Percentiles rank a stretch among this genome's conserved stretches.
Conservation (phyloP, 2,113 vertebrate species). For the Rhinopithecus roxellana region DNA sequence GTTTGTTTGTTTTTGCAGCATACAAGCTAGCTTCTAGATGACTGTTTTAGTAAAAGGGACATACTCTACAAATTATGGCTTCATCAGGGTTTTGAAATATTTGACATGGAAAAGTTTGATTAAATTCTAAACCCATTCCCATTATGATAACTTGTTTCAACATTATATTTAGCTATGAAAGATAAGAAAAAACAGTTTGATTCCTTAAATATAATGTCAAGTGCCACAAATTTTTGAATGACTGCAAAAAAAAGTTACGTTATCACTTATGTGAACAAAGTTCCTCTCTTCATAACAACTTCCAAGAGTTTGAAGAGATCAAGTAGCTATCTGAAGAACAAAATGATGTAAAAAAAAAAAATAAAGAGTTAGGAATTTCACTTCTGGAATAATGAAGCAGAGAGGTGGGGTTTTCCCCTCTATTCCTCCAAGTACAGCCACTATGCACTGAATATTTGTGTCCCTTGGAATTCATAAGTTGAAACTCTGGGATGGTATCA, state of each 20-base stretch:
- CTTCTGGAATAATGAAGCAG: neutral
- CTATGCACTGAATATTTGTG: neutral
- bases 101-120: neutral
- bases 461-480: neutral
- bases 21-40: neutral
- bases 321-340: neutral
- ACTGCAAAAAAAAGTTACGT: neutral
- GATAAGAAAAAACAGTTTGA: neutral
- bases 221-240: neutral
- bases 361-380: neutral
- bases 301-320: neutral
- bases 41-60: neutral
- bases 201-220: constrained; percentile 3
- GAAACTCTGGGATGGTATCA: neutral
- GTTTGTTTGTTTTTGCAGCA: neutral
- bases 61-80: neutral
- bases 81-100: constrained; percentile 1
- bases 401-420: neutral
- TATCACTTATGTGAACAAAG: neutral
- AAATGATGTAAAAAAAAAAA: neutral
- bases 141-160: constrained; percentile 35
- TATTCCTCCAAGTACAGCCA: neutral
- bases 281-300: neutral
- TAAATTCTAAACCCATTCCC: constrained; percentile 12
- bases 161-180: neutral